These are phyloP conservation scores for Gasterosteus nipponicus DNA, from an alignment of 2,113 vertebrate species.

Conservation along the genomic window DNA sequence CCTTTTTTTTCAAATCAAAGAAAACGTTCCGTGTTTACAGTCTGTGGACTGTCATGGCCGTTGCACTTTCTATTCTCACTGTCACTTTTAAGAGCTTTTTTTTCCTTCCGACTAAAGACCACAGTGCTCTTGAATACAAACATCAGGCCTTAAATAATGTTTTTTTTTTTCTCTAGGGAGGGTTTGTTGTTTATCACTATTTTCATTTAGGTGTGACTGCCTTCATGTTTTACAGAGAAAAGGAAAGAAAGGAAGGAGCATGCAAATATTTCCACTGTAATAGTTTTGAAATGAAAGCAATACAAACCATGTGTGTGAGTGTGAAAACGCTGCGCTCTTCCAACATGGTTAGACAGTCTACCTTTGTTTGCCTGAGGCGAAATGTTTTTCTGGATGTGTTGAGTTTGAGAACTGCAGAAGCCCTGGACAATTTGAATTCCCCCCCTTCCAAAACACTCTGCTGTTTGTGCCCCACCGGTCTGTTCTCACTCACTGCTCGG, in stretches of 20 bases:
- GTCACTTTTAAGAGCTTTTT: conserved; percentile 30
- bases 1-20: conserved; percentile 31
- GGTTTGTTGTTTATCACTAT: conserved; percentile 22
- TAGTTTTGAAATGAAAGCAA: conserved; percentile 38
- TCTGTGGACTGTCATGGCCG: conserved; percentile 29
- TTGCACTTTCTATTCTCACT: conserved; percentile 27
- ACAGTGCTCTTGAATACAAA: conserved; percentile 25
- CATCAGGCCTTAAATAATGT: conserved; percentile 25
- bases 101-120: conserved; percentile 20
- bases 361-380: conserved; percentile 21
- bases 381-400: conserved; percentile 17
- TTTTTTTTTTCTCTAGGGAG: background rate
- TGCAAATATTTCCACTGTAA: conserved; percentile 13
- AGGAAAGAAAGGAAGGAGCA: background rate
- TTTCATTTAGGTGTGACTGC: conserved; percentile 8
- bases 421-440: conserved; percentile 12
- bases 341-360: conserved; percentile 19
- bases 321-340: conserved; percentile 10
- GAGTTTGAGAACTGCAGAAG: conserved; percentile 17
- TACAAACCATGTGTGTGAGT: conserved; percentile 34
- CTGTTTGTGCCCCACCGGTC: conserved; percentile 19
- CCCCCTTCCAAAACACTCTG: conserved; percentile 4
- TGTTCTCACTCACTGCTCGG: conserved; percentile 31
- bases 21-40: conserved; percentile 33
- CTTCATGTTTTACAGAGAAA: conserved; percentile 7